These are phyloP conservation scores for Portunus trituberculatus DNA, from an alignment of 1,140 invertebrate species.

Conservation along the genomic window DNA sequence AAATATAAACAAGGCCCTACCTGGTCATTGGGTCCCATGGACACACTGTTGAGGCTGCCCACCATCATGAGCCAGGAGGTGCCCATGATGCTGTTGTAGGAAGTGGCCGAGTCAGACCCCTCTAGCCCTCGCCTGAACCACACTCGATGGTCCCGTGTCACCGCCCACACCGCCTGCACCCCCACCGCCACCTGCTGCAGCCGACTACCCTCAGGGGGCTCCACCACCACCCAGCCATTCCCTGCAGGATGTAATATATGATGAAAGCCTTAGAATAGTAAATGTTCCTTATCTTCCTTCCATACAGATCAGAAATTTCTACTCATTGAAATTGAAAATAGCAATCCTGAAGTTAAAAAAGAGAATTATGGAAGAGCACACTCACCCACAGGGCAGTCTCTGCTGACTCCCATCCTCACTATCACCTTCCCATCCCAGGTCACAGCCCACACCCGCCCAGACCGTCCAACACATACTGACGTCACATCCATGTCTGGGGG, in stretches of 20 bases:
- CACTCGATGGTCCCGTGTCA: slow-evolving; percentile 91
- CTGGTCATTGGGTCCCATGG: slow-evolving; percentile 93
- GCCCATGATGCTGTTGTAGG: slow-evolving; percentile 81
- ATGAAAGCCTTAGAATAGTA: neutral
- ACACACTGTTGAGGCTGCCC: slow-evolving; percentile 90
- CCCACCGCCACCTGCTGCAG: slow-evolving; percentile 91
- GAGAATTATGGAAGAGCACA: neutral
- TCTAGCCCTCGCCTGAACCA: slow-evolving; percentile 94
- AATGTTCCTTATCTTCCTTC: neutral
- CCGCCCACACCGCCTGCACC: slow-evolving; percentile 91
- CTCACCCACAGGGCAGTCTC: slow-evolving; percentile 86
- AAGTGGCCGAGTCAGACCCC: slow-evolving; percentile 61
- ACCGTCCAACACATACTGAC: slow-evolving; percentile 90
- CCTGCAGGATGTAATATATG: slow-evolving; percentile 68
- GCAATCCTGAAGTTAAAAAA: neutral
- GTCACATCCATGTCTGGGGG: slow-evolving; percentile 89
- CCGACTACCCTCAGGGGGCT: slow-evolving; percentile 86
- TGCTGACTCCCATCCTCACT: slow-evolving; percentile 88
- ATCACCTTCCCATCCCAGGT: slow-evolving; percentile 90
- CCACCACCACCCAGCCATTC: slow-evolving; percentile 88
- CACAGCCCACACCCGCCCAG: slow-evolving; percentile 91
- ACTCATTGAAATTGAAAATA: neutral
- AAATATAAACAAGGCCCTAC: slow-evolving; percentile 80
- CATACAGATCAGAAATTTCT: no score
- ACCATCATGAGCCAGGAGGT: slow-evolving; percentile 86